A percentile compares a stretch with the other conserved stretches of the same genome.
These are phyloP conservation scores for Anoura caudifer DNA, from an alignment of 2,113 vertebrate genomes.

Conservation along the genomic window DNA sequence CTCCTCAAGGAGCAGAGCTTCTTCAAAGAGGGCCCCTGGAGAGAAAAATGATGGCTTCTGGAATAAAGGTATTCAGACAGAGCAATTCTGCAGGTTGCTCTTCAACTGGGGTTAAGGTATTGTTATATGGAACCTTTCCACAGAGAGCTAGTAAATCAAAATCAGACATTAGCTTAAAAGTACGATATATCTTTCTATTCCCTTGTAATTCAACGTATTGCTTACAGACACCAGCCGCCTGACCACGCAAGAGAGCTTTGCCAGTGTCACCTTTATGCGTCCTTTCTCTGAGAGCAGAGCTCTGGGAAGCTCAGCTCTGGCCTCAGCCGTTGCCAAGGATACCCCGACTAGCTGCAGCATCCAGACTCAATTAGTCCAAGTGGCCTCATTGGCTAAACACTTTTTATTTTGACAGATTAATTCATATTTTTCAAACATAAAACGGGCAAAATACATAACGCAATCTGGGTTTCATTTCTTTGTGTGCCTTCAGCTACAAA, in stretches of 20 bases:
- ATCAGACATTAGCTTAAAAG: slow-evolving; percentile 1
- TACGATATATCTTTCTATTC: slow-evolving; percentile 37
- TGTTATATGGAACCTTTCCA: not conserved
- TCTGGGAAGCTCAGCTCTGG: not conserved
- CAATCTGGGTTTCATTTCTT: not conserved
- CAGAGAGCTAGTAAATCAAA: slow-evolving; percentile 30
- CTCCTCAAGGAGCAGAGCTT: not conserved
- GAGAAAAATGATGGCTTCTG: not conserved
- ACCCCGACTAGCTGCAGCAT: slow-evolving; percentile 54
- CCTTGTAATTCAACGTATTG: not conserved
- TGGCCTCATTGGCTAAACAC: slow-evolving; percentile 26
- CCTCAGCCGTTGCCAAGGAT: slow-evolving; percentile 76
- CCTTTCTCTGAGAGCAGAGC: slow-evolving; percentile 59
- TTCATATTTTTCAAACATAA: slow-evolving; percentile 58
- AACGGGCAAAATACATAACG: slow-evolving; percentile 39
- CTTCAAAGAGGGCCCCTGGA: not conserved
- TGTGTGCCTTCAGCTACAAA: not conserved
- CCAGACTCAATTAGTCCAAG: slow-evolving; percentile 64
- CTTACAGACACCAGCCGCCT: slow-evolving; percentile 6
- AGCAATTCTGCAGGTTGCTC: not conserved
- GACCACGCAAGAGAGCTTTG: slow-evolving; percentile 74
- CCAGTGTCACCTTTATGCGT: slow-evolving; percentile 55
- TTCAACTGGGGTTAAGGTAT: not conserved
- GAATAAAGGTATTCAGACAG: not conserved
- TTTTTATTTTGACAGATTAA: slow-evolving; percentile 63